Evolutionary conservation across 2,797 vertebrate genomes (phyloP), one percentile per base, ranked within the genome.

Genomic region (Phoebastria nigripes): DNA sequence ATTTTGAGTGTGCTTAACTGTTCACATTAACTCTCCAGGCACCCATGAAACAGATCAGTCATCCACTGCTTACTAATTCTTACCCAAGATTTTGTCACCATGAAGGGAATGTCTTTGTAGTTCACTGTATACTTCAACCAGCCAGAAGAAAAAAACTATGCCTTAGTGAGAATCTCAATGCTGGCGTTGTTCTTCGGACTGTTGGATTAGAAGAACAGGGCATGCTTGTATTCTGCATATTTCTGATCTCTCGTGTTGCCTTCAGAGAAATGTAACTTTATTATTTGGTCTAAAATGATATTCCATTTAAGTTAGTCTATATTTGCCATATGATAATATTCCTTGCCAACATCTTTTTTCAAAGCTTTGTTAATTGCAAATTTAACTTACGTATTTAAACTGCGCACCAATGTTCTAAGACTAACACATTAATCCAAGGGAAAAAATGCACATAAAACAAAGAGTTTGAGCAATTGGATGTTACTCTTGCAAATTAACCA

Each of bases 11-110:
- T 56, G 46, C 46, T 91, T 92, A 89, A 91, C 58, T 33, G 51
- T 71, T 96, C 65, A 73, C 24, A 63, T 79, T 79, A 90, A 35
- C 44, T 93, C 35, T 84, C 86, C 42, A 70, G 44, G 66, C 55
- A 91, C 28, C 52, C 67, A 85, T 9, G 44, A 87, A 93, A 87
- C 25, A 59, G 29, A 90, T 58, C 71, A 81, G n/a, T 89, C 28
- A 72, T 39, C 21, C 47, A 55, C 47, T 79, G 70, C 51, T 79
- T 89, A 83, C 58, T 81, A 71, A 69, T 86, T 96, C 12, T 51
- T 81, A 70, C 20, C 33, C 67, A 81, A 59, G 39, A 69, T 63
- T 90, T 84, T 87, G 55, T 77, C 26, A 82, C 21, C 39, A 39
- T 44, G 72, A 87, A 66, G n/a, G 31, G 6, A 82, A 18, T 29